Conservation (phyloP, 2,113 vertebrate genomes). For the Ursus arctos region DNA sequence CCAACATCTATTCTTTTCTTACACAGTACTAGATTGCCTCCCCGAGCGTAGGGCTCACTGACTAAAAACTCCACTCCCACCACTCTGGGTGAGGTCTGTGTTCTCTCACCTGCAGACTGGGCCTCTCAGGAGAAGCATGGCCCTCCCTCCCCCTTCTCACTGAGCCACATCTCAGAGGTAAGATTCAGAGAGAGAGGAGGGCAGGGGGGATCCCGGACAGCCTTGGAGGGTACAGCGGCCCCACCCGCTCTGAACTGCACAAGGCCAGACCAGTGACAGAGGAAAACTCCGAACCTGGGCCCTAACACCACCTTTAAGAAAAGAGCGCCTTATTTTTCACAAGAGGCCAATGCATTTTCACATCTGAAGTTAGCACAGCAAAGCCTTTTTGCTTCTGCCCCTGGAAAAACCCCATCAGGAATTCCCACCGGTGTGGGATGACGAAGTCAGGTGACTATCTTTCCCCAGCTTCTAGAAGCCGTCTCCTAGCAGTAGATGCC, state of each 20-base stretch:
- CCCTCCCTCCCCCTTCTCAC: neutral
- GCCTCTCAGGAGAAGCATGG: neutral
- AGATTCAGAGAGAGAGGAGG: neutral
- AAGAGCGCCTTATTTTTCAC: neutral
- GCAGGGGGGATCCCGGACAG: too few relatives aligned
- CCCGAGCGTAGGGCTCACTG: neutral
- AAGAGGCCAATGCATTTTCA: neutral
- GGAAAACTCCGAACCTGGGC: neutral
- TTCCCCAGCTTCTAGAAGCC: neutral
- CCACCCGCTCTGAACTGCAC: neutral
- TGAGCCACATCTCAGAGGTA: neutral
- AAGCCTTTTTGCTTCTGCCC: neutral
- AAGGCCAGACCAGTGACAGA: neutral
- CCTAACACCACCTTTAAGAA: too few relatives aligned
- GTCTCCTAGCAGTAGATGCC: neutral
- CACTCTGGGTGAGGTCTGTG: fast-evolving
- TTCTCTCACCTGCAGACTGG: fast-evolving
- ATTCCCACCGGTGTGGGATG: neutral
- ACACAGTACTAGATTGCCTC: neutral
- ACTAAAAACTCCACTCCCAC: neutral
- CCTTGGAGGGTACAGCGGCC: fast-evolving
- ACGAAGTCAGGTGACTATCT: neutral
- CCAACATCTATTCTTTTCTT: neutral
- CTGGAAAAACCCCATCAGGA: neutral
- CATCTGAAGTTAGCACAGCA: neutral